Base-by-base conservation (phyloP, 2,113 vertebrate genomes). In the Solea senegalensis region DNA sequence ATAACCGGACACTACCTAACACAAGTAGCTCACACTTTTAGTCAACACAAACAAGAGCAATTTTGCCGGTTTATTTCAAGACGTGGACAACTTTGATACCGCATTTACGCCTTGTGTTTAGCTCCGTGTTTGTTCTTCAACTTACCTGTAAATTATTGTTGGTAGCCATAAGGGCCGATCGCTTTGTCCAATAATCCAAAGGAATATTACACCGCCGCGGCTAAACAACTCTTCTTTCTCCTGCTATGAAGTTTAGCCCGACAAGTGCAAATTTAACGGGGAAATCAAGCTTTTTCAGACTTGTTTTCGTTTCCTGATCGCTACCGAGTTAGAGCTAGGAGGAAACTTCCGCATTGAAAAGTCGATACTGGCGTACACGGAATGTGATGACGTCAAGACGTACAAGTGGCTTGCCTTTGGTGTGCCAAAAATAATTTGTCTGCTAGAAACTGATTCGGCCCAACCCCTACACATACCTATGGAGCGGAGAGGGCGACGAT, bases 141-240 rank as follows among this genome's bases (percentile, higher is more conserved):
- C 92, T 93, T 92, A 94, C 94, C 94, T 94, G 93, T 73, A 94
- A 91, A 89, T 94, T 94, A 69, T 90, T 93, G 90, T 91, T 94
- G 88, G 92, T 83, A 90, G 92, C 92, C 93, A 94, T 94, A 86
- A 78, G 54, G 88, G 85, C 90, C 70, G 85, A 68, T 82, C 69
- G 61, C 65, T 70, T 15, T 28, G 59, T 63, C 68, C 77, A 21
- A 6, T 34, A 72, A 48, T 69, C 27, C 49, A 74, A 70, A 66
- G 43, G n/a, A 76, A 52, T 40, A 15, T 34, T 14, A 82, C 63
- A 9, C 45, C 16, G 14, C 50, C 41, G 34, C 27, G 39, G 9
- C 1, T 34, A 68, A 81, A 76, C 41, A 50, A 15, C 49, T 50
- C 66, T 46, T 14, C 28, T 52, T 67, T 11, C 16, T 8, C n/a